Conservation (phyloP, 2,797 vertebrate species). For the Phrynocephalus forsythii region DNA sequence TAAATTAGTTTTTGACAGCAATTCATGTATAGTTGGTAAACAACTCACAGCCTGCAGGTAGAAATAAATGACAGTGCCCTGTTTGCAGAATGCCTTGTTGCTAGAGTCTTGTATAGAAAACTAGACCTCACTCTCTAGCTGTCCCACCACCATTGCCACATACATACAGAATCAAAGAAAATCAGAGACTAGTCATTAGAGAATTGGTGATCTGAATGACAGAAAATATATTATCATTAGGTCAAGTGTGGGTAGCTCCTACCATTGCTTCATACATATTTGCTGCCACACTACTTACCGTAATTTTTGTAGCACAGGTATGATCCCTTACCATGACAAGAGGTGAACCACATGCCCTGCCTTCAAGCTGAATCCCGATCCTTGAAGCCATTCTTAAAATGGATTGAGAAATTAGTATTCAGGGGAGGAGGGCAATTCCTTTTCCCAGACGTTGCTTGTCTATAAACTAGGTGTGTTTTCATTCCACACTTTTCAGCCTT, state of each 20-base stretch:
- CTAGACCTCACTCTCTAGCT: too few relatives aligned
- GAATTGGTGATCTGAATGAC: background rate
- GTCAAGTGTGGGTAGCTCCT: background rate
- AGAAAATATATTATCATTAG: background rate
- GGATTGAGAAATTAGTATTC: background rate
- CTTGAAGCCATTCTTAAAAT: background rate
- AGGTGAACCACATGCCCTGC: background rate
- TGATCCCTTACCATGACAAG: too few relatives aligned
- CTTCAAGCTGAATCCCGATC: background rate
- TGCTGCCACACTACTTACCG: background rate
- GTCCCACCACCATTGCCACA: too few relatives aligned
- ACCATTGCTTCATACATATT: background rate
- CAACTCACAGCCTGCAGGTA: background rate
- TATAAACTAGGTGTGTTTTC: background rate
- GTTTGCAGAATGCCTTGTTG: background rate
- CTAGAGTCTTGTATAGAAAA: background rate
- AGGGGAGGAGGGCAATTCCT: background rate
- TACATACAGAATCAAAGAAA: background rate
- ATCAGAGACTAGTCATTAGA: background rate
- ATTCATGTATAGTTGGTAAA: conserved; percentile 32
- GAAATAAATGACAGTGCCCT: background rate
- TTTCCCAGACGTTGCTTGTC: background rate
- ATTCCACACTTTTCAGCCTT: background rate
- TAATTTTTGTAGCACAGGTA: background rate
- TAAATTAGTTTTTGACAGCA: conserved; percentile 32